Conservation (phyloP, 2,888 invertebrate species). For the Heliconius ismenius region DNA sequence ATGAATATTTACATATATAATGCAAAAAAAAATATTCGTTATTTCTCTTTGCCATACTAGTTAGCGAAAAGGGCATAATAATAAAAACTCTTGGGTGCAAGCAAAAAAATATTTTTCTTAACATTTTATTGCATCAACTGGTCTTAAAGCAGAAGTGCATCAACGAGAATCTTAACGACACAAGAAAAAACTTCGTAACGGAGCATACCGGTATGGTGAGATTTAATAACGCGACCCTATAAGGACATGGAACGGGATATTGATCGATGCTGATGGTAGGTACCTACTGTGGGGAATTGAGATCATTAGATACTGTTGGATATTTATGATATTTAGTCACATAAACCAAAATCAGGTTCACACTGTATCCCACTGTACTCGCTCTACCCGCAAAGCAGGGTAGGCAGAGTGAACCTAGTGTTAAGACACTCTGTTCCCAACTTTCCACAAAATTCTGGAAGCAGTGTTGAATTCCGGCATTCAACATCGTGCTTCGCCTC, state of each 20-base stretch:
- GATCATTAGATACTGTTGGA: slow-evolving; percentile 27
- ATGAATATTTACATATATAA: neutral
- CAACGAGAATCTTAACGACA: slow-evolving; percentile 26
- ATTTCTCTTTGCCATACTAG: too few relatives aligned
- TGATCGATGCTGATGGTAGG: slow-evolving; percentile 52
- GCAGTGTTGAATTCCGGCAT: too few relatives aligned
- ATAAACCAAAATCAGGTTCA: neutral
- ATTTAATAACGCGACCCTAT: slow-evolving; percentile 73
- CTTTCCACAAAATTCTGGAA: too few relatives aligned
- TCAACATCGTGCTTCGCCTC: too few relatives aligned
- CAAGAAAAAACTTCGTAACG: slow-evolving; percentile 48
- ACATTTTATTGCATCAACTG: slow-evolving; percentile 7
- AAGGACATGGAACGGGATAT: slow-evolving; percentile 51
- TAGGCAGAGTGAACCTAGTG: too few relatives aligned
- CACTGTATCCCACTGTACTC: too few relatives aligned
- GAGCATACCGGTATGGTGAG: slow-evolving; percentile 68
- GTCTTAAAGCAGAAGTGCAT: slow-evolving; percentile 19
- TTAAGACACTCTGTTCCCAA: too few relatives aligned
- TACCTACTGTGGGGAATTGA: slow-evolving; percentile 39
- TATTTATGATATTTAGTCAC: slow-evolving; percentile 12
- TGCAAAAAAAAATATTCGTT: too few relatives aligned
- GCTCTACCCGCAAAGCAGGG: too few relatives aligned
- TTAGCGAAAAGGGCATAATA: neutral
- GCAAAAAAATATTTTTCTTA: neutral
- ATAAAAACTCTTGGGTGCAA: neutral